These are phyloP conservation scores for Sceloporus tristichus DNA, from an alignment of 2,113 vertebrate species.

Conservation along the genomic window DNA sequence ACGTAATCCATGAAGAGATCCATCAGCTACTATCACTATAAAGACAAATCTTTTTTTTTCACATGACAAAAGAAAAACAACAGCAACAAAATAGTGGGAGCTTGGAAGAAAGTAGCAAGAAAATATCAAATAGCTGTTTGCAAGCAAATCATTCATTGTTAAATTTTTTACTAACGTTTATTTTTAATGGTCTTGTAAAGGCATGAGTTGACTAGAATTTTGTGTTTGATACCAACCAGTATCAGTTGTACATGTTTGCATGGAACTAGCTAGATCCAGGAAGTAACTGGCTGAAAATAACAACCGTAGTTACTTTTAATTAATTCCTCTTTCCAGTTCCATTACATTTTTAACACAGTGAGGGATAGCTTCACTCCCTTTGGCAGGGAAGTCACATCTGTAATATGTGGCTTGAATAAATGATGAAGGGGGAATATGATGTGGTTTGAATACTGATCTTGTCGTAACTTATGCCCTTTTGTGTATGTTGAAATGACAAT, in stretches of 20 bases:
- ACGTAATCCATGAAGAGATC: constrained; percentile 37
- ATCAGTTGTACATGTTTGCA: neutral
- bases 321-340: neutral
- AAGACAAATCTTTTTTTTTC: neutral
- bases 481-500: neutral
- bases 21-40: constrained; percentile 34
- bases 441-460: neutral
- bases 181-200: neutral
- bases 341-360: no score
- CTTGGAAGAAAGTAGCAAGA: constrained; percentile 19
- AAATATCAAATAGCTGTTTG: constrained; percentile 19
- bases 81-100: neutral
- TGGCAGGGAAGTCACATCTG: no score
- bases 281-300: neutral
- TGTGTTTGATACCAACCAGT: neutral
- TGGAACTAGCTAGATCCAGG: no score
- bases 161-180: constrained; percentile 12
- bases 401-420: no score
- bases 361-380: no score
- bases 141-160: constrained; percentile 1
- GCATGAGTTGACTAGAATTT: neutral
- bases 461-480: neutral
- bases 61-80: neutral
- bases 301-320: neutral
- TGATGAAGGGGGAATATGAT: neutral